phyloP scores from a whole-genome alignment of 23 tunicate genomes.

The Ascidia mentula region DNA sequence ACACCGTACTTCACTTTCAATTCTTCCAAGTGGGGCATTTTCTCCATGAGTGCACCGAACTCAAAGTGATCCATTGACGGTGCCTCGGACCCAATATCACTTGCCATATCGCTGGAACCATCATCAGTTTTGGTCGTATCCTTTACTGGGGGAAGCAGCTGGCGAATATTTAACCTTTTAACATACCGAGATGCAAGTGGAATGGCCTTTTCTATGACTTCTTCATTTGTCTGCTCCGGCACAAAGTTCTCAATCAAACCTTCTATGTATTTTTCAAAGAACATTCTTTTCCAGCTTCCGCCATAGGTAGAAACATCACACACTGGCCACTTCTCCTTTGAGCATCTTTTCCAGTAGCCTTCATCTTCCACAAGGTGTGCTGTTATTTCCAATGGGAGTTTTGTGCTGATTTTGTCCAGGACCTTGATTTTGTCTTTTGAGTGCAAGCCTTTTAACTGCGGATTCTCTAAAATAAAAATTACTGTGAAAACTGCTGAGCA shows the following conservation, averaged over 20 bases:
- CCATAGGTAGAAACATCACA: conserved; percentile 80
- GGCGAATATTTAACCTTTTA: conserved; percentile 58
- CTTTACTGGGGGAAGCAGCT: conserved; percentile 86
- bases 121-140: conserved; percentile 69
- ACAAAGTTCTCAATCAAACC: conserved; percentile 78
- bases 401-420: conserved; percentile 60
- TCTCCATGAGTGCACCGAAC: conserved; percentile 47
- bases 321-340: conserved; percentile 54
- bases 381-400: conserved; percentile 58
- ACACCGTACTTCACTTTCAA: conserved; percentile 66
- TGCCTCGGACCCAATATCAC: conserved; percentile 72
- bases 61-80: conserved; percentile 91
- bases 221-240: conserved; percentile 68
- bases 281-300: conserved; percentile 94
- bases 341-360: conserved; percentile 90
- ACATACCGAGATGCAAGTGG: conserved; percentile 60
- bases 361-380: conserved; percentile 87
- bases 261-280: conserved; percentile 86
- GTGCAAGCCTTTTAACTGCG: conserved; percentile 60
- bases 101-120: conserved; percentile 58
- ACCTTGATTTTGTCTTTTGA: conserved; percentile 74
- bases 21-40: conserved; percentile 77
- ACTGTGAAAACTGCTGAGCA: background rate
- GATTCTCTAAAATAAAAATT: conserved; percentile 51
- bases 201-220: conserved; percentile 59